Evolutionary conservation across 2,113 vertebrate genomes (phyloP), one percentile per base, ranked within the genome.

Genomic region (Ceratotherium simum): DNA sequence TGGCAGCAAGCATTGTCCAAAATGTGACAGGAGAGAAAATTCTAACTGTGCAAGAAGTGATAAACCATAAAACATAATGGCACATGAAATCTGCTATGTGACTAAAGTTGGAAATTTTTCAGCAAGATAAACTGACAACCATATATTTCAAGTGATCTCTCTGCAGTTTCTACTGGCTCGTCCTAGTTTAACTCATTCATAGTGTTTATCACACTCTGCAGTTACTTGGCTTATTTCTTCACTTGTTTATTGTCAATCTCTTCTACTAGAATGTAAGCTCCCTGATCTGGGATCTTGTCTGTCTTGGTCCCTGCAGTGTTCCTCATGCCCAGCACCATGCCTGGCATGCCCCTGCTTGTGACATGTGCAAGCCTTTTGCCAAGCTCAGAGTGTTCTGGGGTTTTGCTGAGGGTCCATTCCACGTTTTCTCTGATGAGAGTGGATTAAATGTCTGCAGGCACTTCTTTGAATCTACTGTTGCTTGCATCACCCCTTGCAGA

Each of bases 361-460:
- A 80, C 0, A 0, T 60, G 51, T 76, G 20, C 7, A 6, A 42
- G 8, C n/a, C 73, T 75, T 90, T 27, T 39, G 80, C 83, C 60
- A 18, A 65, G 70, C 39, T 12, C 4, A 4, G 65, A 20, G 0
- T 5, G 1, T 42, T 36, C 20, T 10, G 3, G n/a, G n/a, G 16
- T 62, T 69, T 87, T 46, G 36, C 42, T 29, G 70, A 83, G 25
- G 20, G 13, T 29, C 42, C 65, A 13, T 29, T 60, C 13, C 33
- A 18, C 7, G 39, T 31, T 62, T 84, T 72, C 46, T 72, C 31
- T 65, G 27, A 3, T 3, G 8, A 13, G 17, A 17, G 42, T 84
- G 46, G 73, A 58, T 48, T 8, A 48, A 48, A 31, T 42, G 8
- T 90, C 64, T 58, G 60, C 46, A 62, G 75, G 31, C 13, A 60